Conservation (phyloP, 2,888 invertebrate species). For the Mesorhabditis spiculigera region DNA sequence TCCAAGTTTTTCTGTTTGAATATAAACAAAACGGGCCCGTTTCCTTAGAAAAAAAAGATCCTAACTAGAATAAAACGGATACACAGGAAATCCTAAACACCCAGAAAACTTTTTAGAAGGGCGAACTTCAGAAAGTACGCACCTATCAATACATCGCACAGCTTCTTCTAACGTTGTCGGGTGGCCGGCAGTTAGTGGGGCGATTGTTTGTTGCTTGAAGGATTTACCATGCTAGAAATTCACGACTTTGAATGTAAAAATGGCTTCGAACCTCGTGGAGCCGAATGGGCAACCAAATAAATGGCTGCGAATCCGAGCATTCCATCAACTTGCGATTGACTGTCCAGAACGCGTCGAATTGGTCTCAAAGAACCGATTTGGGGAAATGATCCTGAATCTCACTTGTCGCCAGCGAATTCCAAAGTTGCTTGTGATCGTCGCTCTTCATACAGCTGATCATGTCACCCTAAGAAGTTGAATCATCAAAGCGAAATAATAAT, state of each 20-base stretch:
- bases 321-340: constrained; percentile 80
- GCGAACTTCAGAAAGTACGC: not conserved
- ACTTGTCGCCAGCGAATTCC: constrained; percentile 89
- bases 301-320: constrained; percentile 71
- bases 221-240: constrained; percentile 4
- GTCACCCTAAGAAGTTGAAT: constrained; percentile 15
- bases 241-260: not conserved
- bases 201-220: not conserved
- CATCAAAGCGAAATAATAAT: not conserved
- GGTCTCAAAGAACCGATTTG: constrained; percentile 69
- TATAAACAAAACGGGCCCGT: too few species aligned
- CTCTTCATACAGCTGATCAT: constrained; percentile 66
- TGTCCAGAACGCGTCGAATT: constrained; percentile 98
- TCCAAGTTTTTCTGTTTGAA: too few species aligned
- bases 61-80: too few species aligned
- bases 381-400: constrained; percentile 31
- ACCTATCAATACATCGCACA: not conserved
- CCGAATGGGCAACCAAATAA: constrained; percentile 83
- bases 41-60: too few species aligned
- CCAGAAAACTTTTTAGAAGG: too few species aligned
- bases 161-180: not conserved
- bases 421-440: constrained; percentile 91
- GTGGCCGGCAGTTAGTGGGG: not conserved
- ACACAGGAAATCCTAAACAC: too few species aligned
- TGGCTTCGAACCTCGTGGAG: constrained; percentile 60